Evolutionary conservation across 2,888 invertebrate species (phyloP), one percentile per base, ranked within the genome.

Genomic region (Scaptomyza tumidula): DNA sequence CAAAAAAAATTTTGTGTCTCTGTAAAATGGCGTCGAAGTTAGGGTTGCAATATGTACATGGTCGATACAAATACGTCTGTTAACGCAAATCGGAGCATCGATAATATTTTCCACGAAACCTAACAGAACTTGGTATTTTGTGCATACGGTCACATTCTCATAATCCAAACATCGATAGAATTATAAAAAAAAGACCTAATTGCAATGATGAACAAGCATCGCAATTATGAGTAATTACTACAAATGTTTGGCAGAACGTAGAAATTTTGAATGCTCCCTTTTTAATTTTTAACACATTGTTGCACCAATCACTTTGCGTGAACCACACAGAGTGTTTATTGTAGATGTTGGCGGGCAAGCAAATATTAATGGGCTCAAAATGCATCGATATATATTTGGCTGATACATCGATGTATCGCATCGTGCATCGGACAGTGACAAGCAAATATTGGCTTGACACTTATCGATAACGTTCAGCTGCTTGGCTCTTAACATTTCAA

Each of bases 21-120:
- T 74, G 67, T 86, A 83, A 83, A 86, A 86, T 84, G 83, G 83
- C 83, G 83, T 84, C 86, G 59, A 1, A 37, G 14, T 41, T 70
- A 65, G 80, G 59, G 78, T 52, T 78, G 71, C 50, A 68, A 44
- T 44, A 16, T 14, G 16, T 6, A 31, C 16, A 46, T 14, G 52
- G 39, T 48, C 13, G 45, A 11, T 49, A 54, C 58, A 58, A 63
- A 45, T 57, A 61, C 0, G 1, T 0, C 41, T 41, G 41, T 41
- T 24, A 55, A 41, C 41, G 27, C 31, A 64, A 37, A 48, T 6
- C 19, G 11, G 4, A 43, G 13, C 0, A 49, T 11, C 41, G 46
- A 39, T 39, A 63, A 10, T n/a, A 37, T 29, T 31, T 39, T 7
- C 35, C n/a, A 29, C 6, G 10, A 24, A 24, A 24, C 44, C 3